These are phyloP conservation scores for Noctua fimbriata DNA, from an alignment of 2,888 invertebrate species.

Conservation along the genomic window DNA sequence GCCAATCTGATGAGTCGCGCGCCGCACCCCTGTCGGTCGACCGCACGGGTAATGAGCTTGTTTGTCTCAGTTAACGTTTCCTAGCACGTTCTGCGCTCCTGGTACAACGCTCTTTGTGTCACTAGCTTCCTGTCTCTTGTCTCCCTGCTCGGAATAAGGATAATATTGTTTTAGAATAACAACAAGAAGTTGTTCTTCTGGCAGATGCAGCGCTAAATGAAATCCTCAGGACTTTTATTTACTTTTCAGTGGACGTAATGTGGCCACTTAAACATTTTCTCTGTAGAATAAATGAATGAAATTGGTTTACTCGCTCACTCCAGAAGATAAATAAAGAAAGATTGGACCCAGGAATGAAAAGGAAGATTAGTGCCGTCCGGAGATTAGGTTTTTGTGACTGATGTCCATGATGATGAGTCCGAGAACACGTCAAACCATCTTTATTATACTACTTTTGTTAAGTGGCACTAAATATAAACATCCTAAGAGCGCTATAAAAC, in stretches of 20 bases:
- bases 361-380: conserved; percentile 9
- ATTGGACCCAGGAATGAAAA: conserved; percentile 29
- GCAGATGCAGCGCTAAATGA: conserved; percentile 30
- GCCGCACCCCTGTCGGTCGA: conserved; percentile 70
- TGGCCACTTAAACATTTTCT: conserved; percentile 28
- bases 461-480: conserved; percentile 50
- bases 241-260: conserved; percentile 9
- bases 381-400: conserved; percentile 41
- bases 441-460: conserved; percentile 54
- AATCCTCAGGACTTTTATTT: conserved; percentile 46
- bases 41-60: conserved; percentile 80
- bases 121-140: conserved; percentile 64
- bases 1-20: conserved; percentile 70
- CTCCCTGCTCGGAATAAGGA: conserved; percentile 61
- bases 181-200: conserved; percentile 47
- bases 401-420: too few species aligned
- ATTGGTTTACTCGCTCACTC: background rate
- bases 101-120: conserved; percentile 70
- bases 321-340: conserved; percentile 33
- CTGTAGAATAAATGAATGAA: conserved; percentile 4
- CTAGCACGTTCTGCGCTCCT: conserved; percentile 74
- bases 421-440: conserved; percentile 32
- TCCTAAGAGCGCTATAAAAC: conserved; percentile 53
- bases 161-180: conserved; percentile 62
- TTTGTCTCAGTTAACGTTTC: conserved; percentile 81